Evolutionary conservation across 1,140 invertebrate species (phyloP).

Genomic region (Notospermus geniculatus): DNA sequence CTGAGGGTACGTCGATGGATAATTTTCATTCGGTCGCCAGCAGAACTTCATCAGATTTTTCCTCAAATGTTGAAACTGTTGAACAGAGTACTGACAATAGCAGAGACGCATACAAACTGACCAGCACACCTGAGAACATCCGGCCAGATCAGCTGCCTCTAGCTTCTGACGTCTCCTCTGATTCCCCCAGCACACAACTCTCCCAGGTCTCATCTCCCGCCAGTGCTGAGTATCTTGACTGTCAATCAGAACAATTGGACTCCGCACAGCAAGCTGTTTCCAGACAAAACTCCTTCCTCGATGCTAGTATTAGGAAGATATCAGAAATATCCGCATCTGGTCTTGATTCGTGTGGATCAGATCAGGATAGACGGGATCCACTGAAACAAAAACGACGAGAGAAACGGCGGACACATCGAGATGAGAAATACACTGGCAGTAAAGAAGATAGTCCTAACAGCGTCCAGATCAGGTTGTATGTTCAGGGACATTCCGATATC

Average conservation of each 20-base stretch:
- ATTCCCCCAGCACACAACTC: no score
- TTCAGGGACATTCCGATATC: slow-evolving; percentile 40
- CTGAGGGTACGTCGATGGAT: no score
- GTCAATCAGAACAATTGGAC: neutral
- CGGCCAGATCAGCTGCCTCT: no score
- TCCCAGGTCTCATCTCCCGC: neutral
- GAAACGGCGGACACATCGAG: neutral
- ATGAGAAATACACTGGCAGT: neutral
- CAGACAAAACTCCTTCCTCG: no score
- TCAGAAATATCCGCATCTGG: neutral
- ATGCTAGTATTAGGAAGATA: neutral
- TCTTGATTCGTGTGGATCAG: neutral
- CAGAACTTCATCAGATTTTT: no score
- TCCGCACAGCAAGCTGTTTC: no score
- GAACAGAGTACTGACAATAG: no score
- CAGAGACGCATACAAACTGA: no score
- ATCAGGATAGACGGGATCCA: neutral
- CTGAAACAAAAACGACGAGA: neutral
- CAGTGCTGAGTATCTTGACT: neutral
- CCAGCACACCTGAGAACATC: no score
- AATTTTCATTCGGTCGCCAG: no score
- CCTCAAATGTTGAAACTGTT: no score
- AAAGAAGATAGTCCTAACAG: neutral
- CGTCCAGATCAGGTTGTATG: slow-evolving; percentile 31
- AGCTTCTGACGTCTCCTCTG: no score